Evolutionary conservation across 1,140 invertebrate genomes (phyloP), one percentile per base, ranked within the genome.

Genomic region (Tribolium castaneum): DNA sequence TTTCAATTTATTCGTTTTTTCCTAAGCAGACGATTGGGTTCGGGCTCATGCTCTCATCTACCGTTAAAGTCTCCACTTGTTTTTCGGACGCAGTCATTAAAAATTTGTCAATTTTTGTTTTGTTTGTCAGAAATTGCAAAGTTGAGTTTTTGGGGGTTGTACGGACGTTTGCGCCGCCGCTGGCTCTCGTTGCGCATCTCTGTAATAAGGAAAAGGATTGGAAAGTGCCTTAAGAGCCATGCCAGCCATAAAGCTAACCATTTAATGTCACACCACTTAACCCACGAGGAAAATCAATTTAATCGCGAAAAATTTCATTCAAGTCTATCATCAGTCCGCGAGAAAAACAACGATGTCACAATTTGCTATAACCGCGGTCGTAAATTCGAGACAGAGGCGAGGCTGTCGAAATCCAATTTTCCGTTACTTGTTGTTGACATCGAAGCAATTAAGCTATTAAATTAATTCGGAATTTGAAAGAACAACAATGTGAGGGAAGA

Each of bases 361-460:
- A 34, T 35, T 13, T 66, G 30, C 25, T 22, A 59, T 30, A 59
- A 59, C 19, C 22, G 35, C 30, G 12, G 10, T 14, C 30, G 14
- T 66, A 66, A 66, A 66, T 66, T 35, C 12, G n/a, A 45, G 30
- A 66, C 30, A 66, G 22, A 62, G 56, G 56, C 13, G 56, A 62
- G 59, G 59, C 30, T 66, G 59, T 66, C 59, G 10, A 66, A 66
- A 66, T 66, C 35, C 4, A 13, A 34, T 66, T 66, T 66, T 66
- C 59, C 59, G 59, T 66, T 66, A 66, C 13, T 35, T 35, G 30
- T 39, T 66, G 59, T 66, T 66, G 59, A 66, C 59, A 66, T 59
- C 30, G 4, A 34, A 13, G 59, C 59, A 66, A 66, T 66, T 66
- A 66, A 66, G 59, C 25, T 5, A 66, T 66, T 66, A 13, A 66